These are phyloP conservation scores for Liparis tanakae DNA, from an alignment of 2,797 vertebrate genomes.

Conservation along the genomic window DNA sequence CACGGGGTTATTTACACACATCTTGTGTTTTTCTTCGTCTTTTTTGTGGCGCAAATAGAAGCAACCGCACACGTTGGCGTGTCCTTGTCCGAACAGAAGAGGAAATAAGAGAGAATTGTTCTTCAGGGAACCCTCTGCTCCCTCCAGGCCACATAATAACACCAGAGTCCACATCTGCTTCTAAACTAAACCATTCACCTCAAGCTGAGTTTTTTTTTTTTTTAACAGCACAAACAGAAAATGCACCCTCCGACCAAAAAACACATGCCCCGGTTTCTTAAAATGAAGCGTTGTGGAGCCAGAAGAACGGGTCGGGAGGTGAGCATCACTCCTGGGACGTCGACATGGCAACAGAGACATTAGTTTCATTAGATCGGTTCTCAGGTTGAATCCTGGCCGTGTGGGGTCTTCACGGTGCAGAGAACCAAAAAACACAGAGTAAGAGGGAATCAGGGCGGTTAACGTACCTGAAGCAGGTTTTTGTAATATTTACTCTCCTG, in stretches of 20 bases:
- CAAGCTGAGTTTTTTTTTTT: constrained; percentile 6
- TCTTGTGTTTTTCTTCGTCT: not conserved
- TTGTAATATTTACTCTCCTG: too few relatives aligned
- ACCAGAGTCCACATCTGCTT: constrained; percentile 38
- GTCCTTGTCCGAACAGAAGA: constrained; percentile 17
- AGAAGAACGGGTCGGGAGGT: constrained; percentile 53
- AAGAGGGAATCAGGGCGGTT: not conserved
- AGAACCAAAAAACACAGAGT: constrained; percentile 54
- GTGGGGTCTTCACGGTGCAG: constrained; percentile 60
- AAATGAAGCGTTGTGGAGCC: constrained; percentile 49
- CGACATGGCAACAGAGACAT: constrained; percentile 47
- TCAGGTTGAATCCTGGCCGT: constrained; percentile 44
- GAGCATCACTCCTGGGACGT: constrained; percentile 34
- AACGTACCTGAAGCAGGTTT: too few relatives aligned
- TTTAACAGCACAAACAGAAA: constrained; percentile 46
- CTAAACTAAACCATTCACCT: constrained; percentile 30
- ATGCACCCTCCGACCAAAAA: constrained; percentile 23
- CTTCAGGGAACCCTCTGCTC: constrained; percentile 5
- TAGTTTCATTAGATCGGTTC: constrained; percentile 63
- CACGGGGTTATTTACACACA: too few relatives aligned
- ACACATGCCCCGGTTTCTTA: constrained; percentile 59
- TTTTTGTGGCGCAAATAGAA: not conserved
- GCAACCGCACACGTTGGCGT: not conserved
- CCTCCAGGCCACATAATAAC: constrained; percentile 31
- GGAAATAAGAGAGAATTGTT: constrained; percentile 16